Evolutionary conservation across 1,140 invertebrate species (phyloP).

Genomic region (Apis cerana): DNA sequence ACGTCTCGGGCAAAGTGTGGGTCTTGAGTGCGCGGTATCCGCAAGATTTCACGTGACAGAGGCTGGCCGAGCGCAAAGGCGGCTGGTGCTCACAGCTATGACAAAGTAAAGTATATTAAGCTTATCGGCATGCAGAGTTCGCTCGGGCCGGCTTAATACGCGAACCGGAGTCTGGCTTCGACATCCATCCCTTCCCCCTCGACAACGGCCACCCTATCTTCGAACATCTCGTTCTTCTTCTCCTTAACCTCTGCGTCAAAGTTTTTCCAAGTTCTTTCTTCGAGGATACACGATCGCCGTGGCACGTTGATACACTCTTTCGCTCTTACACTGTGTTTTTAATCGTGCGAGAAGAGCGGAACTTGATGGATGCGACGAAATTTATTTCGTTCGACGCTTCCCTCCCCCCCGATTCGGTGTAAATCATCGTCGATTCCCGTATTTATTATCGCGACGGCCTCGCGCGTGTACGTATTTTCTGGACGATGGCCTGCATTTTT

Average conservation of each 20-base stretch:
- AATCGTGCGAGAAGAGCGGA: too few relatives aligned
- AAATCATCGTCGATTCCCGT: neutral
- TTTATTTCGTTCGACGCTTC: too few relatives aligned
- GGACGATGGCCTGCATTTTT: neutral
- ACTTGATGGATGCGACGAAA: too few relatives aligned
- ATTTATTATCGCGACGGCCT: neutral
- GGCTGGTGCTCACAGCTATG: conserved; percentile 61
- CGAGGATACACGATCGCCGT: neutral
- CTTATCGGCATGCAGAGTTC: conserved; percentile 76
- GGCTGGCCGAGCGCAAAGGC: conserved; percentile 52
- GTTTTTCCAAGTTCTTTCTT: neutral
- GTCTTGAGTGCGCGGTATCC: conserved; percentile 30
- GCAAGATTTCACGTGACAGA: conserved; percentile 36
- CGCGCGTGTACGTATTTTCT: neutral
- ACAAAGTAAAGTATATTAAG: conserved; percentile 78
- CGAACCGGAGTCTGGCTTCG: conserved; percentile 45
- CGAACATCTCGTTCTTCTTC: conserved; percentile 3
- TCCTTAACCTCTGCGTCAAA: neutral
- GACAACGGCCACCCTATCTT: conserved; percentile 10
- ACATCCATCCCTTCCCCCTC: conserved; percentile 39
- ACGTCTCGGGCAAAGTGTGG: neutral
- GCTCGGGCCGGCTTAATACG: conserved; percentile 72
- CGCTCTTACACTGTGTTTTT: too few relatives aligned
- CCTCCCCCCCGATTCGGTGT: neutral
- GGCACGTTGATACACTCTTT: too few relatives aligned